A percentile compares a stretch with the other conserved stretches of the same genome.
Conservation (phyloP, 2,888 invertebrate species). For the Microchrysa polita region DNA sequence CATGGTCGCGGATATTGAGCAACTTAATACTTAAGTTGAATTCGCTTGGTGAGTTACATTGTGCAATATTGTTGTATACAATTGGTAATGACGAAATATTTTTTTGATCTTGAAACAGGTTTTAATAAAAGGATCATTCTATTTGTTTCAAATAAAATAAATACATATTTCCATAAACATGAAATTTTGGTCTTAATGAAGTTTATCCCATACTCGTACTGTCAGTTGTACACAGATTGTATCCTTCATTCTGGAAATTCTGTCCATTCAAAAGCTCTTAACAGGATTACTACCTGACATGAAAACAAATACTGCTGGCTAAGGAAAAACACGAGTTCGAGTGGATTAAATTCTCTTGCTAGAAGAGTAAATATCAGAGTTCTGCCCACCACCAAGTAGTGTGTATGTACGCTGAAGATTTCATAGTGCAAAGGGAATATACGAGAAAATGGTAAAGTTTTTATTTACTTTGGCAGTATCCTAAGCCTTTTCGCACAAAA, state of each 20-base stretch:
- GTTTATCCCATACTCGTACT: neutral
- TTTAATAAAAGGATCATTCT: too few species aligned
- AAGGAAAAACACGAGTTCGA: slow-evolving; percentile 35
- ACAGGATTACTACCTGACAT: slow-evolving; percentile 44
- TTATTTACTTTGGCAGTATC: slow-evolving; percentile 39
- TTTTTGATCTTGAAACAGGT: too few species aligned
- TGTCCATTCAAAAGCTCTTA: slow-evolving; percentile 36
- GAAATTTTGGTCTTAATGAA: too few species aligned
- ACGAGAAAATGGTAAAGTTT: slow-evolving; percentile 32
- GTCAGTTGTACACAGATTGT: neutral
- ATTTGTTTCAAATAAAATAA: too few species aligned
- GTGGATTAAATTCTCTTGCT: slow-evolving; percentile 37
- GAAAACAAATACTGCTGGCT: slow-evolving; percentile 27
- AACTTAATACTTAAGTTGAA: too few species aligned
- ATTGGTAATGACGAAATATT: too few species aligned
- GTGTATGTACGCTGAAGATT: neutral
- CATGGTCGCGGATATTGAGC: too few species aligned
- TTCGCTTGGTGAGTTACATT: too few species aligned
- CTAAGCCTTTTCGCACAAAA: slow-evolving; percentile 43
- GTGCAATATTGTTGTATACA: too few species aligned
- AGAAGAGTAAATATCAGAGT: slow-evolving; percentile 20
- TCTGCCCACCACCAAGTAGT: slow-evolving; percentile 12
- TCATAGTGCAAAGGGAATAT: neutral
- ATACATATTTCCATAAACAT: too few species aligned
- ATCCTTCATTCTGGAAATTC: neutral